Evolutionary conservation across 2,797 vertebrate genomes (phyloP).

Genomic region (Naso thynnoides): DNA sequence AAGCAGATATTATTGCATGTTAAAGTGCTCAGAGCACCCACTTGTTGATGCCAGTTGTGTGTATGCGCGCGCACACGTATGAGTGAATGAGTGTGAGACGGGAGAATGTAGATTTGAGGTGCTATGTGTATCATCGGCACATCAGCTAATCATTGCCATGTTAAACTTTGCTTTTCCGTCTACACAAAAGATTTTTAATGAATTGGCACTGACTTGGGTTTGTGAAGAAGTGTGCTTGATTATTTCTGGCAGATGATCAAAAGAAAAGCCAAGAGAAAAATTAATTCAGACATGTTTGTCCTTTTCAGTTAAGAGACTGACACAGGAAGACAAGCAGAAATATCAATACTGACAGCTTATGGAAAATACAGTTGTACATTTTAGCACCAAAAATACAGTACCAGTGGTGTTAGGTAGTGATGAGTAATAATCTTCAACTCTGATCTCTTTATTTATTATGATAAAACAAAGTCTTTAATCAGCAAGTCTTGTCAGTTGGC

Average conservation of each 20-base stretch:
- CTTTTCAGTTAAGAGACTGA: conserved; percentile 5
- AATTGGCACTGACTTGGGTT: not conserved
- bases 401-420: not conserved
- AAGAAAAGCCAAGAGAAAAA: conserved; percentile 4
- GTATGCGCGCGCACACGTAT: not conserved
- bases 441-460: not conserved
- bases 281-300: conserved; percentile 17
- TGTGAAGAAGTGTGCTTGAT: not conserved
- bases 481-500: no score
- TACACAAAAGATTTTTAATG: not conserved
- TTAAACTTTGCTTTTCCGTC: not conserved
- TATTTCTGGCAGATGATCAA: conserved; percentile 9
- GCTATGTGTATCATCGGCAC: conserved; percentile 48
- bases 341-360: conserved; percentile 1
- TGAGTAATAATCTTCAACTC: not conserved
- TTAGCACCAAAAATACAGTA: conserved; percentile 12
- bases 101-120: conserved; percentile 68
- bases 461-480: no score
- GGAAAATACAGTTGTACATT: conserved; percentile 4
- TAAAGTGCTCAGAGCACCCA: conserved; percentile 57
- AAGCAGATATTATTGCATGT: conserved; percentile 61
- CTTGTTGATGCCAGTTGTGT: conserved; percentile 56
- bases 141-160: conserved; percentile 20
- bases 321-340: not conserved
- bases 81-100: conserved; percentile 42